Evolutionary conservation across 2,797 vertebrate species (phyloP).

Genomic region (Labeo calbasu): DNA sequence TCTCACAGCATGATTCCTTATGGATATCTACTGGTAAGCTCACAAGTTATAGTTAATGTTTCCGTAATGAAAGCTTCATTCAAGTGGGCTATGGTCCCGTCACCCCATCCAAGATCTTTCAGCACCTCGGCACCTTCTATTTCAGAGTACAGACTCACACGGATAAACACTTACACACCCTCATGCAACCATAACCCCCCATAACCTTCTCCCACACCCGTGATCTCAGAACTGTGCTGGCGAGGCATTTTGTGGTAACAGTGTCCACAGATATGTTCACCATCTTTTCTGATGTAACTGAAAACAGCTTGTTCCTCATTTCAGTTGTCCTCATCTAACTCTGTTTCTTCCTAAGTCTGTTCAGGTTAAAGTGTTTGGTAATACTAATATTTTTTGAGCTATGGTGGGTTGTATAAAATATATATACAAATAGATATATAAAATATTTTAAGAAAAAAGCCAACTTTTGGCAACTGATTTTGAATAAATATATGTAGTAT

Average conservation of each 20-base stretch:
- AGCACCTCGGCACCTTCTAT: conserved; percentile 42
- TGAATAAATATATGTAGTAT: background rate
- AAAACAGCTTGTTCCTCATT: background rate
- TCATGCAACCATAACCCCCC: conserved; percentile 10
- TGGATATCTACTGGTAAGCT: conserved; percentile 6
- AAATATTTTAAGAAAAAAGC: background rate
- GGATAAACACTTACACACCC: conserved; percentile 18
- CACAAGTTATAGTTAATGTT: background rate
- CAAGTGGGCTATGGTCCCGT: conserved; percentile 20
- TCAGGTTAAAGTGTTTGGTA: background rate
- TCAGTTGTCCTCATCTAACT: conserved; percentile 12
- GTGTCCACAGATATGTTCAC: conserved; percentile 28
- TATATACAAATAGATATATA: too few relatives aligned
- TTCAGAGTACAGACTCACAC: conserved; percentile 18
- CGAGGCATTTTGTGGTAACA: conserved; percentile 19
- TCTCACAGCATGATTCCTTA: background rate
- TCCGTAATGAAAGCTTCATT: conserved; percentile 19
- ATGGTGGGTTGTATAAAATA: background rate
- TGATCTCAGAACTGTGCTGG: conserved; percentile 38
- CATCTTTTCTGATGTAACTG: conserved; percentile 8
- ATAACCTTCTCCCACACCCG: conserved; percentile 9
- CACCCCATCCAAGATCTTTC: conserved; percentile 29
- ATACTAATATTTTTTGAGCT: background rate
- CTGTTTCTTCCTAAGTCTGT: background rate
- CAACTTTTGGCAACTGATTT: background rate